Conservation (phyloP, 2,888 invertebrate species). For the Scaeva pyrastri region DNA sequence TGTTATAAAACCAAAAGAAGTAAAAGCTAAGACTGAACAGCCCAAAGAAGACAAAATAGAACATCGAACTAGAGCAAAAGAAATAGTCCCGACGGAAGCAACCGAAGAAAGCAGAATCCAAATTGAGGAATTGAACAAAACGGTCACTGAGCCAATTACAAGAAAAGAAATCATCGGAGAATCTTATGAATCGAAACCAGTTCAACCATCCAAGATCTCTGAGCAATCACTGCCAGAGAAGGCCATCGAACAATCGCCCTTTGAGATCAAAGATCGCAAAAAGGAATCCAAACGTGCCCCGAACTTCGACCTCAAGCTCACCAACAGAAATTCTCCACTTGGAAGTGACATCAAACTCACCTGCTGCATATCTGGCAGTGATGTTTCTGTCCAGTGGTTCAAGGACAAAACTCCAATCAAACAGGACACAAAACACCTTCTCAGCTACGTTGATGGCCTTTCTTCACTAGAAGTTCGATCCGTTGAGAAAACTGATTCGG, state of each 20-base stretch:
- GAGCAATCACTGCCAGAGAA: slow-evolving; percentile 40
- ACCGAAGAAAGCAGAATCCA: slow-evolving; percentile 44
- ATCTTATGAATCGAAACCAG: background rate
- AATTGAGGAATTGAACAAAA: slow-evolving; percentile 16
- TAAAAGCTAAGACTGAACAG: slow-evolving; percentile 74
- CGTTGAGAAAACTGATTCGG: slow-evolving; percentile 88
- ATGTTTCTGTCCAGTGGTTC: slow-evolving; percentile 89
- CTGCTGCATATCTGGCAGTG: slow-evolving; percentile 90
- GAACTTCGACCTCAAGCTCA: slow-evolving; percentile 86
- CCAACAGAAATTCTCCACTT: slow-evolving; percentile 90
- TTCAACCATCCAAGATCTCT: slow-evolving; percentile 19
- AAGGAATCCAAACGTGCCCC: slow-evolving; percentile 80
- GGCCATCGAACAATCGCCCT: background rate
- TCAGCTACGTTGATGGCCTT: slow-evolving; percentile 86
- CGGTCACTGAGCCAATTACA: slow-evolving; percentile 4
- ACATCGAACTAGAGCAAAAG: slow-evolving; percentile 3
- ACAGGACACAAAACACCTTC: slow-evolving; percentile 79
- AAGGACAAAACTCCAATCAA: slow-evolving; percentile 87
- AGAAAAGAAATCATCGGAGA: background rate
- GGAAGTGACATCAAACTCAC: slow-evolving; percentile 91
- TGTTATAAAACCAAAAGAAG: slow-evolving; percentile 73
- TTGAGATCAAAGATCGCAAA: slow-evolving; percentile 50
- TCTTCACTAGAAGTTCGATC: slow-evolving; percentile 89
- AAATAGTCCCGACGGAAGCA: slow-evolving; percentile 53
- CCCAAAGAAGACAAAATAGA: slow-evolving; percentile 63